Evolutionary conservation across 2,888 invertebrate genomes (phyloP).

Genomic region (Hydrotaea cyrtoneurina): DNA sequence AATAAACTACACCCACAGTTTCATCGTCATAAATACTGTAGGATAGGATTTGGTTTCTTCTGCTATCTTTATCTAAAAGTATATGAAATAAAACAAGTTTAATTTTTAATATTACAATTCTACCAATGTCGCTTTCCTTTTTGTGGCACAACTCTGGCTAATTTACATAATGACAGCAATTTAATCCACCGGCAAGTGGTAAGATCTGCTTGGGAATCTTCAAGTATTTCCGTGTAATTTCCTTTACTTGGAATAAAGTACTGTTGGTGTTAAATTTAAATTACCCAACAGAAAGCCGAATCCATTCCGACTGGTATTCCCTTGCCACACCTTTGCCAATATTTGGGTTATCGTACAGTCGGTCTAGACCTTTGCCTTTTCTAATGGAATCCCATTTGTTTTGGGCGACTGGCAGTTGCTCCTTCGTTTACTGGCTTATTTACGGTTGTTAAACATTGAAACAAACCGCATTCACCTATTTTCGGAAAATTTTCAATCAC

Average conservation of each 20-base stretch:
- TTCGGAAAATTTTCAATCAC: constrained; percentile 18
- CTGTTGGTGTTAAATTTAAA: neutral
- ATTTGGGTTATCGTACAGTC: neutral
- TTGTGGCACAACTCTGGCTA: no score
- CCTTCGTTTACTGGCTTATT: constrained; percentile 32
- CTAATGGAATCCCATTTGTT: neutral
- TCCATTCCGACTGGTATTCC: no score
- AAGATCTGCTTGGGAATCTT: no score
- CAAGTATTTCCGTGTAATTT: neutral
- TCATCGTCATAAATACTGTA: no score
- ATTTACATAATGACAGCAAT: no score
- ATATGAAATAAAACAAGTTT: no score
- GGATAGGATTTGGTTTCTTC: no score
- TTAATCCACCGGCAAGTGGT: no score
- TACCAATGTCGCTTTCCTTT: no score
- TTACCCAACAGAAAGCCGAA: neutral
- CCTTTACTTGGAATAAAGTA: neutral
- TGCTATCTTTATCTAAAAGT: no score
- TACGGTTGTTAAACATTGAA: constrained; percentile 46
- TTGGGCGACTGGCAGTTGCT: neutral
- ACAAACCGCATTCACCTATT: constrained; percentile 50
- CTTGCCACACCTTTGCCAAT: neutral
- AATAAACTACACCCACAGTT: no score
- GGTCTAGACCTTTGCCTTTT: neutral
- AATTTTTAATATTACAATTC: no score